Percentiles rank a stretch among this genome's conserved stretches.
Conservation (phyloP, 2,888 invertebrate genomes). For the Lasioglossum leucozonium region DNA sequence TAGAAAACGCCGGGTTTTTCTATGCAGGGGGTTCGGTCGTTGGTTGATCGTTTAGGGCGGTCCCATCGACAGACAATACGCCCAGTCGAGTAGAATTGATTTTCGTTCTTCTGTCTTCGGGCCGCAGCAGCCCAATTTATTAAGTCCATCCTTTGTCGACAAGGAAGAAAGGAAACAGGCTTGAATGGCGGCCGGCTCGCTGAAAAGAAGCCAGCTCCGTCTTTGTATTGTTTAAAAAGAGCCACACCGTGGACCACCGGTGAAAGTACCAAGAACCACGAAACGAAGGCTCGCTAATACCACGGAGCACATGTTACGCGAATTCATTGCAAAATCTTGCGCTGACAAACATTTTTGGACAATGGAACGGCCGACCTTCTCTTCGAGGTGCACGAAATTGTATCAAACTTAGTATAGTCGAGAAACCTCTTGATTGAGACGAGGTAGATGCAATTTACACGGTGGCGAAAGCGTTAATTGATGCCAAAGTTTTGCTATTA, state of each 20-base stretch:
- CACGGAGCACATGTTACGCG: not conserved
- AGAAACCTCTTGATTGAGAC: not conserved
- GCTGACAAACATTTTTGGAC: not conserved
- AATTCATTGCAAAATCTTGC: not conserved
- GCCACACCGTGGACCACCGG: not conserved
- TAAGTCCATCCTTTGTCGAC: conserved; percentile 43
- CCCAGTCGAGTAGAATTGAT: conserved; percentile 41
- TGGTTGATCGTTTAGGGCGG: conserved; percentile 12
- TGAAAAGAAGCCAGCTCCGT: conserved; percentile 29
- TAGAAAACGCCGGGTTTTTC: not conserved
- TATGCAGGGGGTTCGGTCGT: not conserved
- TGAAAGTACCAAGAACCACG: not conserved
- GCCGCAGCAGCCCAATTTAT: conserved; percentile 41
- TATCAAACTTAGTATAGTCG: not conserved
- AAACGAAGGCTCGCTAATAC: not conserved
- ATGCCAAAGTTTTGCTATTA: not conserved
- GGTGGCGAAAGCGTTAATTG: not conserved
- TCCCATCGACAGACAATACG: conserved; percentile 29
- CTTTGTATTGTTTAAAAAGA: conserved; percentile 33
- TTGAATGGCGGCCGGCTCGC: conserved; percentile 10
- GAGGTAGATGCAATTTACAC: not conserved
- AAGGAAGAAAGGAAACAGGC: conserved; percentile 29
- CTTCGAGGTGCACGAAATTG: not conserved
- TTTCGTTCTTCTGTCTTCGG: conserved; percentile 28
- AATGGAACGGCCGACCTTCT: not conserved